Percentiles rank a stretch among this genome's conserved stretches.
Evolutionary conservation across 2,113 vertebrate species (phyloP).

Genomic region (Noctilio leporinus): DNA sequence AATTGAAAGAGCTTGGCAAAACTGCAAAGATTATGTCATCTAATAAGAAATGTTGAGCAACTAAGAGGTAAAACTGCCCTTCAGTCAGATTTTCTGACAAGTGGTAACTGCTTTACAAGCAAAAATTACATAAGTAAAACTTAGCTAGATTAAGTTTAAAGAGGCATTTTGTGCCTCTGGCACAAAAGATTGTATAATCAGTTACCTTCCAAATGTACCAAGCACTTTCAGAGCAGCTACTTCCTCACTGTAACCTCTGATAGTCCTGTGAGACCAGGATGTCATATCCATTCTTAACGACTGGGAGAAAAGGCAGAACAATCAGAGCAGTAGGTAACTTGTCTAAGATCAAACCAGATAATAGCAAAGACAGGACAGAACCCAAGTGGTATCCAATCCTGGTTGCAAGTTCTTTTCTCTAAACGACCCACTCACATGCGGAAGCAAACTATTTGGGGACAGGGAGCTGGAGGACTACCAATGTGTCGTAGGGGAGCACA

Average conservation of each 20-base stretch:
- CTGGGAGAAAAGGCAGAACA: neutral
- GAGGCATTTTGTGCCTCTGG: neutral
- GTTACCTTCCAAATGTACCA: neutral
- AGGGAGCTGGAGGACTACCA: neutral
- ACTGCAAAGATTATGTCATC: neutral
- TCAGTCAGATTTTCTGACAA: neutral
- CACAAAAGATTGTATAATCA: neutral
- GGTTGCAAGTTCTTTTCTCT: neutral
- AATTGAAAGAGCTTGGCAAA: neutral
- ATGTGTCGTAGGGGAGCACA: neutral
- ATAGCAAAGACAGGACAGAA: neutral
- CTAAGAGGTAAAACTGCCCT: neutral
- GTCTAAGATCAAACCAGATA: neutral
- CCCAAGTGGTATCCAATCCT: neutral
- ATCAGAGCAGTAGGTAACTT: neutral
- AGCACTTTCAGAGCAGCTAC: neutral
- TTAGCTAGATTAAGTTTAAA: neutral
- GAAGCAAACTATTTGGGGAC: neutral
- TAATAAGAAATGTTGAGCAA: neutral
- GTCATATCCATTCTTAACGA: neutral
- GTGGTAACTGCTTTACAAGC: neutral
- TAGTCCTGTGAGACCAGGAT: neutral
- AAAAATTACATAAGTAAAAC: neutral
- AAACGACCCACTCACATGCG: neutral
- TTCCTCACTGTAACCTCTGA: neutral